Evolutionary conservation across 1,140 invertebrate genomes (phyloP).

Genomic region (Sycobia sp.): DNA sequence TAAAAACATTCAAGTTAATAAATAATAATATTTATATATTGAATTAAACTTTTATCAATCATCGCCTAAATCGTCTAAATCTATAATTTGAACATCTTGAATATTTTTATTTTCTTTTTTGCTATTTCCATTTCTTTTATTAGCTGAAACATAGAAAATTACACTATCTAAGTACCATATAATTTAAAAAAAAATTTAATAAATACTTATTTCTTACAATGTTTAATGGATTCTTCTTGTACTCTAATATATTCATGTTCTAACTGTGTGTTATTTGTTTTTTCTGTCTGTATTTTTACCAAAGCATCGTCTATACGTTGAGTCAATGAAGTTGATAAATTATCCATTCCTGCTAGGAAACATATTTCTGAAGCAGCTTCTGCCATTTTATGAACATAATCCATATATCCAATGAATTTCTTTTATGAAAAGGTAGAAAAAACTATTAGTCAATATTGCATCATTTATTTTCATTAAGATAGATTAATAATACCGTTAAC

Average conservation of each 20-base stretch:
- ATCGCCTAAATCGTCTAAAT: no score
- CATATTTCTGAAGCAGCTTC: constrained; percentile 50
- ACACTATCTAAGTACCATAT: background rate
- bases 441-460: background rate
- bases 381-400: constrained; percentile 55
- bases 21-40: no score
- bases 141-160: no score
- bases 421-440: constrained; percentile 34
- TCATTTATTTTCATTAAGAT: no score
- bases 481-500: constrained; percentile 33
- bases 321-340: constrained; percentile 47
- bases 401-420: constrained; percentile 50
- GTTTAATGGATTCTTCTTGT: constrained; percentile 47
- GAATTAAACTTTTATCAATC: no score
- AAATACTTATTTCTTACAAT: constrained; percentile 35
- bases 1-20: no score
- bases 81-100: no score
- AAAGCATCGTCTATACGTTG: constrained; percentile 53
- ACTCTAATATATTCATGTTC: constrained; percentile 49
- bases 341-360: constrained; percentile 53
- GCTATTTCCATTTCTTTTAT: no score
- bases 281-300: constrained; percentile 46
- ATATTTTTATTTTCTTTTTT: no score
- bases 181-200: constrained; percentile 2
- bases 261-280: constrained; percentile 41